Base-by-base conservation (phyloP, 1,140 invertebrate genomes). In the Drosophila ananassae region DNA sequence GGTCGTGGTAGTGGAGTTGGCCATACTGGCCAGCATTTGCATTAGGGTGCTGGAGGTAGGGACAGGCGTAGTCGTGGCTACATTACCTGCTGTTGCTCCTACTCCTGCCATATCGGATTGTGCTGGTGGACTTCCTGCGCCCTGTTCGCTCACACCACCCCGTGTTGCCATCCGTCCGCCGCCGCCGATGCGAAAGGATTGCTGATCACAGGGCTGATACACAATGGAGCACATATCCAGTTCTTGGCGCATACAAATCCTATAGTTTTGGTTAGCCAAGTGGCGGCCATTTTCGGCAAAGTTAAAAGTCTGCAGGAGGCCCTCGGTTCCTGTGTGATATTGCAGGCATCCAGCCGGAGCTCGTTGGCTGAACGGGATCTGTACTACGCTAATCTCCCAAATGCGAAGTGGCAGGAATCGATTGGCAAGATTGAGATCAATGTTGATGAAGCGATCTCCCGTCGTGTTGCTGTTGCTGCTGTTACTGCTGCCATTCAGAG, bases 281-380 rank as follows among this genome's bases (percentile, higher is more conserved):
- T 96, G 96, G 2, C 96, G 93, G 0, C 96, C 96, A 85, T 97
- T 97, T 2, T 95, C 94, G 1, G 96, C 94, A 82, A 95, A 97
- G 90, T 97, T 97, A 85, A 97, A 94, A 0, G 96, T 96, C 87
- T 95, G 91, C 57, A 92, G 71, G 13, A 92, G 30, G n/a, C 91
- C 95, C 75, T 94, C 94, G 2, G 84, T 55, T 10, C 92, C 93
- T 2, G 93, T 94, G 77, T 94, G 94, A 80, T 96, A 96, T 83
- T 97, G 96, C 12, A 96, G 89, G 81, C 96, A 97, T 22, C 95
- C 95, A 17, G 94, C 93, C 0, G 96, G 96, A 0, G 96, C 95
- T 5, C 95, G 92, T 69, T 96, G 93, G 7, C 94, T 94, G 32
- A 97, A 96, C 1, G 94, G 95, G 73, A 97, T 92, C 79, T 96